phyloP scores from a whole-genome alignment of 1,140 invertebrate species.

The Zaprionus davidi region DNA sequence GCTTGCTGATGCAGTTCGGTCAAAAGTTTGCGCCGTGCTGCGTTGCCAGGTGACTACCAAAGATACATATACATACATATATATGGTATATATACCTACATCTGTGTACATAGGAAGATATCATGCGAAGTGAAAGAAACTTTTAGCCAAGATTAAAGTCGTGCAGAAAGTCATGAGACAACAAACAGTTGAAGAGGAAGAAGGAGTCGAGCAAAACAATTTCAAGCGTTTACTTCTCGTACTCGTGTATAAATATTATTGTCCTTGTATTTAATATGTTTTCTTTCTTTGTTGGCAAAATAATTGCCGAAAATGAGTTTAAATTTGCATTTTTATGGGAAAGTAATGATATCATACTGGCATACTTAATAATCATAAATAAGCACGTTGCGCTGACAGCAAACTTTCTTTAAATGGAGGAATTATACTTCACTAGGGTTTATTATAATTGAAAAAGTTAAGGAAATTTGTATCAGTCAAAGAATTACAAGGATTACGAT shows the following conservation, averaged over 20 bases:
- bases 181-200: background rate
- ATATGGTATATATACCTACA: constrained; percentile 9
- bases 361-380: background rate
- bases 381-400: background rate
- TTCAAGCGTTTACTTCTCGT: constrained; percentile 27
- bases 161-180: constrained; percentile 10
- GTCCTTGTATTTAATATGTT: constrained; percentile 31
- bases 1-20: constrained; percentile 67
- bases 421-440: background rate
- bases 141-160: constrained; percentile 40
- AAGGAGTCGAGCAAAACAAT: constrained; percentile 21
- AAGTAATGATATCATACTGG: constrained; percentile 21
- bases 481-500: too few relatives aligned
- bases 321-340: constrained; percentile 28
- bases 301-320: constrained; percentile 18
- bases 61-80: constrained; percentile 15
- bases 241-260: constrained; percentile 19
- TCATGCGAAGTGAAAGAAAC: constrained; percentile 15
- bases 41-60: constrained; percentile 47
- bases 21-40: constrained; percentile 56
- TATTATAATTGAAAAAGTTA: background rate
- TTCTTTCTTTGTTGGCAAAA: constrained; percentile 1
- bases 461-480: too few relatives aligned
- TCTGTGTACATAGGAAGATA: constrained; percentile 11
- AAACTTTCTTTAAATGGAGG: background rate